These are phyloP conservation scores for Albula glossodonta DNA, from an alignment of 2,113 vertebrate genomes.

Conservation along the genomic window DNA sequence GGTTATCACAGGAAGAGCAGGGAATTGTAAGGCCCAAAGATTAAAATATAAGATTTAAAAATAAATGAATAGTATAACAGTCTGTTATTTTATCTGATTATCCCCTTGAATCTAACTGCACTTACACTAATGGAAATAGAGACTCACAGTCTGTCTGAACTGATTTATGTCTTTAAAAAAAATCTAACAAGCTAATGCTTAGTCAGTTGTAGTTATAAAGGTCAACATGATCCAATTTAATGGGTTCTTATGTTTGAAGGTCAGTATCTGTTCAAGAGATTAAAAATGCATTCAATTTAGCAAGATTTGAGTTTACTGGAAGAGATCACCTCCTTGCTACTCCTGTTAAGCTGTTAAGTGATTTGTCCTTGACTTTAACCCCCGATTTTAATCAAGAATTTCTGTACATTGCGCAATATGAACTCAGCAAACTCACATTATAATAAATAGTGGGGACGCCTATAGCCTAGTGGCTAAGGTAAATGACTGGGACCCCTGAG, in stretches of 20 bases:
- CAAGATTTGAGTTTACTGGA: too few species aligned
- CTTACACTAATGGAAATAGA: not conserved
- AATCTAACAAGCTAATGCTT: not conserved
- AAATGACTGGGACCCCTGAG: too few species aligned
- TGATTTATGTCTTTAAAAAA: not conserved
- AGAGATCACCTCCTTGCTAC: too few species aligned
- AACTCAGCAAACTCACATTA: not conserved
- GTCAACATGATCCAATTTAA: not conserved
- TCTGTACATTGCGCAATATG: not conserved
- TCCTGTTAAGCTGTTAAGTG: not conserved
- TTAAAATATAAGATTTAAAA: not conserved
- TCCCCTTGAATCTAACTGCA: not conserved
- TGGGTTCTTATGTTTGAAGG: not conserved
- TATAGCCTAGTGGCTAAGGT: too few species aligned
- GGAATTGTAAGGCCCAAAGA: not conserved
- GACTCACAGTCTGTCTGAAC: not conserved
- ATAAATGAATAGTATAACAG: not conserved
- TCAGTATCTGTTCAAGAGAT: not conserved
- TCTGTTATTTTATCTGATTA: not conserved
- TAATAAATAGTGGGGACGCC: too few species aligned
- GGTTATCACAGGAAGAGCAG: not conserved
- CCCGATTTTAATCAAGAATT: not conserved
- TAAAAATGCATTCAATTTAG: not conserved
- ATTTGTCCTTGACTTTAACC: not conserved
- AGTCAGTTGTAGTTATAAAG: not conserved